Conservation (phyloP, 2,888 invertebrate species). For the Sycophila texana region DNA sequence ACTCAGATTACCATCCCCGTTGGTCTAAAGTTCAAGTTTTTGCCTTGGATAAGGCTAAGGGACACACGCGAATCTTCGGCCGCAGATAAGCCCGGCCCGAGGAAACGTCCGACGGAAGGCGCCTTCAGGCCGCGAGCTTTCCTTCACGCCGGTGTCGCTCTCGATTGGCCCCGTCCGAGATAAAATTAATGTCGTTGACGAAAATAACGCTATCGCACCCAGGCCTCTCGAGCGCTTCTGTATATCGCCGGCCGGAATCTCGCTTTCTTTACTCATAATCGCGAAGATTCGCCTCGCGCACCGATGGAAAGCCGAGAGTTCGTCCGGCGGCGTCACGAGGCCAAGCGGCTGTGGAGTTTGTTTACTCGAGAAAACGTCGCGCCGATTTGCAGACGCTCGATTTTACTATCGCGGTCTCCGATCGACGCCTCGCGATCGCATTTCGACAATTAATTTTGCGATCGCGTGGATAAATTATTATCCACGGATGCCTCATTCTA, state of each 20-base stretch:
- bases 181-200: slow-evolving; percentile 16
- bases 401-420: not conserved
- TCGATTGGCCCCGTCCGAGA: slow-evolving; percentile 15
- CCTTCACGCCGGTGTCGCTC: not conserved
- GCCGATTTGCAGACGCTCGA: no score
- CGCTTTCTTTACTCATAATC: not conserved
- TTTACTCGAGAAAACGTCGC: no score
- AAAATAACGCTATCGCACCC: slow-evolving; percentile 17
- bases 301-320: not conserved
- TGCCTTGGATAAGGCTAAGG: slow-evolving; percentile 45
- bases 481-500: not conserved
- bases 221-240: not conserved
- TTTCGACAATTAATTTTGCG: no score
- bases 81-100: slow-evolving; percentile 25
- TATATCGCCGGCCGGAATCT: not conserved
- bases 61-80: slow-evolving; percentile 52
- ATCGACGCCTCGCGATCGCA: not conserved
- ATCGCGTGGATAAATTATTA: no score
- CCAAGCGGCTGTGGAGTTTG: not conserved
- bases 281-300: not conserved
- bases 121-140: not conserved
- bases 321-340: not conserved
- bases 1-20: slow-evolving; percentile 53
- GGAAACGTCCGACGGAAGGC: slow-evolving; percentile 42
- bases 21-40: slow-evolving; percentile 54